phyloP scores from a whole-genome alignment of 2,113 vertebrate species.

The Megaleporinus macrocephalus region DNA sequence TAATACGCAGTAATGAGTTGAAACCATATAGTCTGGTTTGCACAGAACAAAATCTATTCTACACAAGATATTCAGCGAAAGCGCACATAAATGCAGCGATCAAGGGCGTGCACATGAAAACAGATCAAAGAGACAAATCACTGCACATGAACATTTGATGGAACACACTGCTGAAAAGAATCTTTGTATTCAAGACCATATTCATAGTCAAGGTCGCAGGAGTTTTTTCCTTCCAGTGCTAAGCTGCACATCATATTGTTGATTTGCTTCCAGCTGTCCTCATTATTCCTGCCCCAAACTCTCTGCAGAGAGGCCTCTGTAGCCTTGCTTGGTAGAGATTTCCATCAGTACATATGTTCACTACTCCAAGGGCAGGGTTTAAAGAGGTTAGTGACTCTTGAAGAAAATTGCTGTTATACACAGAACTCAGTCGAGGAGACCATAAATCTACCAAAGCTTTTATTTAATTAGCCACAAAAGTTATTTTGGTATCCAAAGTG shows the following conservation, averaged over 20 bases:
- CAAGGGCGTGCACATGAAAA: too few species aligned
- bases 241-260: neutral
- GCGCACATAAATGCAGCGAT: too few species aligned
- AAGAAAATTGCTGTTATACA: neutral
- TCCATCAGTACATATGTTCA: neutral
- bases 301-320: neutral
- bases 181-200: neutral
- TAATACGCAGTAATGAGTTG: too few species aligned
- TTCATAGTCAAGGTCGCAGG: neutral
- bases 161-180: neutral
- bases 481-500: neutral
- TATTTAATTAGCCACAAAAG: neutral
- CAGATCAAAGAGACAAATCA: too few species aligned
- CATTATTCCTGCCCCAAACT: neutral
- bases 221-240: neutral
- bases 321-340: neutral
- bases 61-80: too few species aligned
- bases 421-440: neutral
- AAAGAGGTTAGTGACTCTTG: neutral
- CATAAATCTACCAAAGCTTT: neutral
- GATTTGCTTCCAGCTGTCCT: constrained; percentile 31
- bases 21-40: too few species aligned
- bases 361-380: neutral
- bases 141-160: neutral
- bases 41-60: too few species aligned